Conservation (phyloP, 2,797 vertebrate species). For the Catostomus latipinnis region DNA sequence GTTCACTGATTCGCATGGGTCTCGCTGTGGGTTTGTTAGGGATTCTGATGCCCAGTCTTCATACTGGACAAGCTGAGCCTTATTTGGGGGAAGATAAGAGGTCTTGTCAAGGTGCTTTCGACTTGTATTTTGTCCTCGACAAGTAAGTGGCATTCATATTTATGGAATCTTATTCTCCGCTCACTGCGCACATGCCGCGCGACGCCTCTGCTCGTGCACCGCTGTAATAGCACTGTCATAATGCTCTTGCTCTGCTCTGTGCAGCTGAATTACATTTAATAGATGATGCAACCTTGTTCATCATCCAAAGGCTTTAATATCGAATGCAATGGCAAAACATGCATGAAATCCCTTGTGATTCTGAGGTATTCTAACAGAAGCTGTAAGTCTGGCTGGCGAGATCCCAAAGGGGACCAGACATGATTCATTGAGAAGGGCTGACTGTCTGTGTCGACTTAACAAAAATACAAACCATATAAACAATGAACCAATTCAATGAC, state of each 20-base stretch:
- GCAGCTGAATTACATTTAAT: too few species aligned
- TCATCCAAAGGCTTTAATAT: neutral
- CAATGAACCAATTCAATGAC: too few species aligned
- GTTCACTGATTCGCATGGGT: conserved; percentile 64
- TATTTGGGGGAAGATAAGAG: conserved; percentile 74
- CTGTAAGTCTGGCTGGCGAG: neutral
- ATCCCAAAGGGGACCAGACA: neutral
- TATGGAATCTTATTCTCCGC: conserved; percentile 76
- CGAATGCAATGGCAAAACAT: neutral
- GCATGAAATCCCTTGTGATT: neutral
- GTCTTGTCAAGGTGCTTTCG: conserved; percentile 90
- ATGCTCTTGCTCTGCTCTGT: too few species aligned
- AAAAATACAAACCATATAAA: conserved; percentile 3
- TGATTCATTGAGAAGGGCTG: too few species aligned
- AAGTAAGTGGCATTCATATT: conserved; percentile 86
- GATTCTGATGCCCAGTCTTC: conserved; percentile 64
- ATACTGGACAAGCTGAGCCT: conserved; percentile 67
- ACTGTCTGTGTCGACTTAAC: too few species aligned
- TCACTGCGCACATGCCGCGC: conserved; percentile 72
- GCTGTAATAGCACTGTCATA: too few species aligned
- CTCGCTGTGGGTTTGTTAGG: conserved; percentile 69
- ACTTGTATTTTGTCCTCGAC: conserved; percentile 93
- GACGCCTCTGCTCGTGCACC: conserved; percentile 39
- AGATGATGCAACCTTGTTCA: too few species aligned
- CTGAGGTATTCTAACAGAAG: neutral